Percentiles rank a stretch among this genome's conserved stretches.
Conservation (phyloP, 2,888 invertebrate genomes). For the Aquatica leii region DNA sequence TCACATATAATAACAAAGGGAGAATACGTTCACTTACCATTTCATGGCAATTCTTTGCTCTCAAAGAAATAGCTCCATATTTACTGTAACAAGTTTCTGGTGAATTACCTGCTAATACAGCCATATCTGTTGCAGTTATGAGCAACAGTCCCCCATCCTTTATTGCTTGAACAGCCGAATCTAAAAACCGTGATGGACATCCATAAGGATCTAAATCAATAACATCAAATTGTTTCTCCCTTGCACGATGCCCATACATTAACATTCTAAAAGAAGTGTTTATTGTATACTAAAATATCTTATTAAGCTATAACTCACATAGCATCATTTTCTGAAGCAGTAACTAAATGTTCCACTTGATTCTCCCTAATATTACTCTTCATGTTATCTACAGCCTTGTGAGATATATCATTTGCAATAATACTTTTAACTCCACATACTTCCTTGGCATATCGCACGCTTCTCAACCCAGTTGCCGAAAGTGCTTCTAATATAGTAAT, state of each 20-base stretch:
- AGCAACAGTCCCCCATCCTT: conserved; percentile 86
- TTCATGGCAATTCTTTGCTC: conserved; percentile 92
- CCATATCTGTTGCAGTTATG: conserved; percentile 98
- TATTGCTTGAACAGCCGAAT: conserved; percentile 84
- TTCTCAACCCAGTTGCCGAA: conserved; percentile 94
- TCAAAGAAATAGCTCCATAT: conserved; percentile 91
- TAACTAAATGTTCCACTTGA: conserved; percentile 75
- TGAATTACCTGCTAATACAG: conserved; percentile 92
- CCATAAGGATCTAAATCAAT: conserved; percentile 99
- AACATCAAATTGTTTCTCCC: conserved; percentile 78
- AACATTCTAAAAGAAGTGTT: conserved; percentile 76
- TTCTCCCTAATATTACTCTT: conserved; percentile 81
- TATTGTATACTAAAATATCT: neutral
- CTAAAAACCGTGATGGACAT: conserved; percentile 91
- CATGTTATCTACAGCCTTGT: conserved; percentile 86
- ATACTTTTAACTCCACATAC: conserved; percentile 81
- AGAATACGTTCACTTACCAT: conserved; percentile 68
- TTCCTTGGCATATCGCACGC: conserved; percentile 96
- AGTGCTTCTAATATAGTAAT: conserved; percentile 88
- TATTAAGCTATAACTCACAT: conserved; percentile 75
- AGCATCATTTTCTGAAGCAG: conserved; percentile 85
- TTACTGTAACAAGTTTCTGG: conserved; percentile 92
- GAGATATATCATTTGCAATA: conserved; percentile 91
- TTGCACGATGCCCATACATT: conserved; percentile 79
- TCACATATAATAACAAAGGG: too few species aligned